These are phyloP conservation scores for Parazoanthus atlanticus DNA, from an alignment of 92 coral and sea anemone genomes.

Conservation along the genomic window DNA sequence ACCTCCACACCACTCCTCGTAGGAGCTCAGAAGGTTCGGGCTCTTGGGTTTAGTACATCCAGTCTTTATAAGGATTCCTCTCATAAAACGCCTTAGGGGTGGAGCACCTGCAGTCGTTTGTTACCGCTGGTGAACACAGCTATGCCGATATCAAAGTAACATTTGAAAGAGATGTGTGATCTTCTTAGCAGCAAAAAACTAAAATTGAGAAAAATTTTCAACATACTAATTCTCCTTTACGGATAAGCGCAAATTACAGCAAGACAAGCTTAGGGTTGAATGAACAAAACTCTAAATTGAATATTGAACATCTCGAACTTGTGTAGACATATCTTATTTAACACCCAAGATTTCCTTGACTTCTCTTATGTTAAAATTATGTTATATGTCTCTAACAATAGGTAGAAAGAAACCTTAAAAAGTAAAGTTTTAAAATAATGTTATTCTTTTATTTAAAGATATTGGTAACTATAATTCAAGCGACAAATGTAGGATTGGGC, in stretches of 20 bases:
- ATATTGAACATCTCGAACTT: background rate
- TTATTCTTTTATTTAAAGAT: background rate
- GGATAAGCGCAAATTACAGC: too few species aligned
- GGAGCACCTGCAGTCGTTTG: background rate
- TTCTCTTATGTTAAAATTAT: too few species aligned
- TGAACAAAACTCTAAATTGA: too few species aligned
- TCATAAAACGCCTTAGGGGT: background rate
- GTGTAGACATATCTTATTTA: too few species aligned
- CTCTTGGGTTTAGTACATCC: slow-evolving; percentile 80
- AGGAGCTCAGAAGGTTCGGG: slow-evolving; percentile 97
- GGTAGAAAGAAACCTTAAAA: background rate
- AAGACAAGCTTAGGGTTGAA: too few species aligned
- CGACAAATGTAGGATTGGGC: background rate
- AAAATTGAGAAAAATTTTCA: background rate
- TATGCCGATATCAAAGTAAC: background rate
- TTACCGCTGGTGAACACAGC: background rate
- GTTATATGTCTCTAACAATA: background rate
- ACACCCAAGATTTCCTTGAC: background rate
- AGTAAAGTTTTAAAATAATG: too few species aligned
- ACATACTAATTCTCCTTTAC: background rate
- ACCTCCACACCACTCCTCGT: slow-evolving; percentile 58
- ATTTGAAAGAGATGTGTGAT: background rate
- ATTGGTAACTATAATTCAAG: background rate
- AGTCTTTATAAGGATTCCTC: background rate
- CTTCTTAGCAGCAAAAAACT: background rate